phyloP scores from a whole-genome alignment of 2,888 invertebrate species.

The Cyclophora punctaria region DNA sequence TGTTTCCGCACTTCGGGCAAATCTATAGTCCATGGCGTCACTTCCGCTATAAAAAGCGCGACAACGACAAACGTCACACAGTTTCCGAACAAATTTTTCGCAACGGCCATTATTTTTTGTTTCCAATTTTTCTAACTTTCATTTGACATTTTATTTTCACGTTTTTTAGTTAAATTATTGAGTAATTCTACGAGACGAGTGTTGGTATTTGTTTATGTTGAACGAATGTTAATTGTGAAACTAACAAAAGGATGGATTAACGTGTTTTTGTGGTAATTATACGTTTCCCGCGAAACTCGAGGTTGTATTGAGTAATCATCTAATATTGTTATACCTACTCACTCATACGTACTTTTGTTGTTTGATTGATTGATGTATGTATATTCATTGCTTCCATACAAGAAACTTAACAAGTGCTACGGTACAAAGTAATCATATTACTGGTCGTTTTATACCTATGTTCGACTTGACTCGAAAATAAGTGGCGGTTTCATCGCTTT shows the following conservation, averaged over 20 bases:
- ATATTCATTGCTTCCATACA: too few relatives aligned
- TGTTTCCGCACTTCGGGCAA: constrained; percentile 46
- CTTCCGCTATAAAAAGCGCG: constrained; percentile 29
- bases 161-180: too few relatives aligned
- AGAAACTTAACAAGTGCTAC: too few relatives aligned
- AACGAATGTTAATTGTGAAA: constrained; percentile 21
- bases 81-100: constrained; percentile 19
- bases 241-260: constrained; percentile 41
- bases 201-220: not conserved
- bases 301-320: constrained; percentile 34
- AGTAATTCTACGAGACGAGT: not conserved
- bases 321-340: too few relatives aligned
- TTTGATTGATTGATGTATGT: too few relatives aligned
- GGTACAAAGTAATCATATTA: too few relatives aligned
- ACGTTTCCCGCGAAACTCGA: constrained; percentile 49
- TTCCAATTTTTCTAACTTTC: constrained; percentile 1
- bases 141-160: not conserved
- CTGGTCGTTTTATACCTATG: too few relatives aligned
- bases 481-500: too few relatives aligned
- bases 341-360: too few relatives aligned
- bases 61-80: constrained; percentile 18
- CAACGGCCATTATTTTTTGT: constrained; percentile 21
- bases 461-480: too few relatives aligned
- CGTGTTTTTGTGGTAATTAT: constrained; percentile 43
- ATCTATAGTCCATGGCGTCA: constrained; percentile 55